These are phyloP conservation scores for Apocrypta bakeri DNA, from an alignment of 1,140 invertebrate species.

Conservation along the genomic window DNA sequence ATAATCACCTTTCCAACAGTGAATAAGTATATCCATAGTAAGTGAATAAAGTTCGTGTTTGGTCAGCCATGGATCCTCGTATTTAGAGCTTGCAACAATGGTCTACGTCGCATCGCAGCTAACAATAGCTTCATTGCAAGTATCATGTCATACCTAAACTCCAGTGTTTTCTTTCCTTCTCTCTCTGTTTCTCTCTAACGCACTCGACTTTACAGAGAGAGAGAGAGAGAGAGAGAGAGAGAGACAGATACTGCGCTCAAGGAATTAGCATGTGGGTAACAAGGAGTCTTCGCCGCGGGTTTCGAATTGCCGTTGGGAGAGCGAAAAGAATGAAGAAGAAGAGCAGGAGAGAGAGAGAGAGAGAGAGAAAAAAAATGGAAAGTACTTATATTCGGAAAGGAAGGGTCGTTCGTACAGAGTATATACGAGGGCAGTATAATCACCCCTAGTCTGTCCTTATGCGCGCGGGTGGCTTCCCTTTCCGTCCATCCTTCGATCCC, in stretches of 20 bases:
- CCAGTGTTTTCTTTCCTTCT: not conserved
- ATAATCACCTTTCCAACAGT: too few species aligned
- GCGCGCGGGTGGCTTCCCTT: slow-evolving; percentile 57
- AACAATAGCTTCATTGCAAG: not conserved
- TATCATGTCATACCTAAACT: too few species aligned
- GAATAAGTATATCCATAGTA: too few species aligned
- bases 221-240: too few species aligned
- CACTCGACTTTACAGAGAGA: not conserved
- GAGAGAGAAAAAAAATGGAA: slow-evolving; percentile 3
- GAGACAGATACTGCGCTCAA: too few species aligned
- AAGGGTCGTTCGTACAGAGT: slow-evolving; percentile 53
- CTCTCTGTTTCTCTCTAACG: not conserved
- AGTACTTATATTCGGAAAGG: slow-evolving; percentile 38
- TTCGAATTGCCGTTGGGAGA: not conserved
- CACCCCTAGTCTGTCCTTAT: slow-evolving; percentile 14
- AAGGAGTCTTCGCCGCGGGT: slow-evolving; percentile 43
- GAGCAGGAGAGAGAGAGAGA: not conserved
- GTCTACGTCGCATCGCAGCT: too few species aligned
- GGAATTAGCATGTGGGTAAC: slow-evolving; percentile 56
- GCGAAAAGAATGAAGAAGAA: slow-evolving; percentile 24
- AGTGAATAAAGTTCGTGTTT: not conserved
- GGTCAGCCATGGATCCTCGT: not conserved
- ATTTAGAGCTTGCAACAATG: too few species aligned
- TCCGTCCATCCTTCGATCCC: slow-evolving; percentile 29
- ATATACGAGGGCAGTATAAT: slow-evolving; percentile 38